Conservation (phyloP, 2,888 invertebrate species). For the Megastigmus dorsalis region DNA sequence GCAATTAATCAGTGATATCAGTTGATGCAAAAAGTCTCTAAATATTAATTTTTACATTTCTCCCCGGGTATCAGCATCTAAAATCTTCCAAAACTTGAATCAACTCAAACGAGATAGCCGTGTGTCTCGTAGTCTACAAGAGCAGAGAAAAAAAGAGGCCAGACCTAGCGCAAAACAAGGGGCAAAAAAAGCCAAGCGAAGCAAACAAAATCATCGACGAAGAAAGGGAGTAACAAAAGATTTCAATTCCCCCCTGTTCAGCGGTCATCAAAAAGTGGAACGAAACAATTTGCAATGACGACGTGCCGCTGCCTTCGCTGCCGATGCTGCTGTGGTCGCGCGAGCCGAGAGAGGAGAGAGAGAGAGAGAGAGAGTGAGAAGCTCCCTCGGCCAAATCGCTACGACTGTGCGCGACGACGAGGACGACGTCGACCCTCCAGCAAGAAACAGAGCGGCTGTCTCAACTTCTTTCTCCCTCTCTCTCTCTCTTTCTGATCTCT, state of each 20-base stretch:
- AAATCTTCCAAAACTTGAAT: too few species aligned
- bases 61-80: too few species aligned
- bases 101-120: constrained; percentile 14
- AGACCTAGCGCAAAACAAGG: too few species aligned
- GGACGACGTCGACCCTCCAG: neutral
- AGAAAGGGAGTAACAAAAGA: constrained; percentile 49
- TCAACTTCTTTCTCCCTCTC: neutral
- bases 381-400: too few species aligned
- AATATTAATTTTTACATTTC: too few species aligned
- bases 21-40: too few species aligned
- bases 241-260: constrained; percentile 47
- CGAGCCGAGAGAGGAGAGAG: too few species aligned
- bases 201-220: constrained; percentile 50
- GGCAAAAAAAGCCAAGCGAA: constrained; percentile 30
- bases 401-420: too few species aligned
- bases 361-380: too few species aligned
- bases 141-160: constrained; percentile 15
- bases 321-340: constrained; percentile 46
- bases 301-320: constrained; percentile 54
- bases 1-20: too few species aligned
- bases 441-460: too few species aligned
- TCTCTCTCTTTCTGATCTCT: neutral
- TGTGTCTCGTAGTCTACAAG: too few species aligned
- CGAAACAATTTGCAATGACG: constrained; percentile 63
- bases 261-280: constrained; percentile 60